Conservation (phyloP, 2,797 vertebrate genomes). For the Crocidura indochinensis region DNA sequence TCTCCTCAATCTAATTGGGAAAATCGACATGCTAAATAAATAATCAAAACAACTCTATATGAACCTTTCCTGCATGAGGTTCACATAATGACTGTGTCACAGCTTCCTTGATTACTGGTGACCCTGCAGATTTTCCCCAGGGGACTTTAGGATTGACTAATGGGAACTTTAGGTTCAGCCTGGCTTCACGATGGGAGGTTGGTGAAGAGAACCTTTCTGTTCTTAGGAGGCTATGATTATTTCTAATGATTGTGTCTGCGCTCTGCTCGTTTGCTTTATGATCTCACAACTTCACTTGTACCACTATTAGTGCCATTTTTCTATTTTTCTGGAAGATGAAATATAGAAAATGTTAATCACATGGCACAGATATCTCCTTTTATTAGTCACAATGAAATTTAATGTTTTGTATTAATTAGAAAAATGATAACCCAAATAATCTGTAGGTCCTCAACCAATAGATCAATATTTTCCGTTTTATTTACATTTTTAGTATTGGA, state of each 20-base stretch:
- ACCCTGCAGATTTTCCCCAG: slow-evolving; percentile 13
- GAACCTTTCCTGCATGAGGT: slow-evolving; percentile 52
- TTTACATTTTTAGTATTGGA: no score
- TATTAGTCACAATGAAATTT: neutral
- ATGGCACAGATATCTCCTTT: neutral
- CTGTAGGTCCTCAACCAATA: neutral
- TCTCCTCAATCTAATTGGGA: slow-evolving; percentile 66
- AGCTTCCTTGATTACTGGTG: slow-evolving; percentile 67
- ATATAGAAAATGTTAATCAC: neutral
- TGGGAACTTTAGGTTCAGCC: slow-evolving; percentile 47
- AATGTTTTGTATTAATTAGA: slow-evolving; percentile 47
- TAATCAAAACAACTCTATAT: slow-evolving; percentile 43
- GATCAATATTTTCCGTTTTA: neutral
- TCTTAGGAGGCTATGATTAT: slow-evolving; percentile 27
- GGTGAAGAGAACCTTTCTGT: slow-evolving; percentile 57
- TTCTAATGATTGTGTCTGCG: slow-evolving; percentile 56
- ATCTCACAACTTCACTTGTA: slow-evolving; percentile 33
- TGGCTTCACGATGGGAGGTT: slow-evolving; percentile 36
- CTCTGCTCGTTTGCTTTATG: slow-evolving; percentile 26
- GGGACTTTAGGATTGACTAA: neutral
- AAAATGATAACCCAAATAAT: neutral
- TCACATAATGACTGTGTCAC: slow-evolving; percentile 47
- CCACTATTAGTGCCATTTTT: slow-evolving; percentile 22
- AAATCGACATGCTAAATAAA: slow-evolving; percentile 77
- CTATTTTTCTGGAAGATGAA: slow-evolving; percentile 14